Conservation (phyloP, 2,888 invertebrate species). For the Clepsis dumicolana region DNA sequence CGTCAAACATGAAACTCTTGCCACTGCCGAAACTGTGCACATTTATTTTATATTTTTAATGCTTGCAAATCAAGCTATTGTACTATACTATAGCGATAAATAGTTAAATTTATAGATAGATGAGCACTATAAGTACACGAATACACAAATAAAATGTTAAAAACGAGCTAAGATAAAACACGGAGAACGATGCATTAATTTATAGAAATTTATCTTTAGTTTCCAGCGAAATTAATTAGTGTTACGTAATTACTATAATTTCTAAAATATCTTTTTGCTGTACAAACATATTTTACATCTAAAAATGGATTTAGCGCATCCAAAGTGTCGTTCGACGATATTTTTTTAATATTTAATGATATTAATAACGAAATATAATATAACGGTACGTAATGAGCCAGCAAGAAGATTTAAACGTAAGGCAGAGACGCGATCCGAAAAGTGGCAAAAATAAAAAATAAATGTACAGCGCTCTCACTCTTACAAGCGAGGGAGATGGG, state of each 20-base stretch:
- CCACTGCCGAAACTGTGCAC: constrained; percentile 37
- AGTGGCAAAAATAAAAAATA: constrained; percentile 41
- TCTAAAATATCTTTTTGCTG: constrained; percentile 43
- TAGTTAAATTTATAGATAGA: constrained; percentile 49
- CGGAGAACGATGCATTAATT: constrained; percentile 36
- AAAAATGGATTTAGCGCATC: constrained; percentile 30
- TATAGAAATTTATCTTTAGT: constrained; percentile 42
- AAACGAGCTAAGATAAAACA: constrained; percentile 33
- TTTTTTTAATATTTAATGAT: constrained; percentile 33
- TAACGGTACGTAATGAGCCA: constrained; percentile 39
- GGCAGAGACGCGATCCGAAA: constrained; percentile 28
- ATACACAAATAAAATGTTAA: constrained; percentile 50
- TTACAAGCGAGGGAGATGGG: background rate
- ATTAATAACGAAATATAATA: constrained; percentile 40
- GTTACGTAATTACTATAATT: constrained; percentile 40
- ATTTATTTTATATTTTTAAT: constrained; percentile 42
- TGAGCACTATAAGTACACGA: constrained; percentile 51
- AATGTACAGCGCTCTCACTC: constrained; percentile 30
- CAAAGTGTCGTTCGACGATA: constrained; percentile 30
- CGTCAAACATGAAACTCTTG: constrained; percentile 16
- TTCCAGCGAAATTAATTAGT: constrained; percentile 40
- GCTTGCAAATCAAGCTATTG: constrained; percentile 56
- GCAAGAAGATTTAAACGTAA: constrained; percentile 33
- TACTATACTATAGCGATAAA: constrained; percentile 60
- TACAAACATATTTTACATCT: constrained; percentile 41